A percentile compares a stretch with the other conserved stretches of the same genome.
Evolutionary conservation across 2,888 invertebrate genomes (phyloP).

Genomic region (Mallateleia sp.): DNA sequence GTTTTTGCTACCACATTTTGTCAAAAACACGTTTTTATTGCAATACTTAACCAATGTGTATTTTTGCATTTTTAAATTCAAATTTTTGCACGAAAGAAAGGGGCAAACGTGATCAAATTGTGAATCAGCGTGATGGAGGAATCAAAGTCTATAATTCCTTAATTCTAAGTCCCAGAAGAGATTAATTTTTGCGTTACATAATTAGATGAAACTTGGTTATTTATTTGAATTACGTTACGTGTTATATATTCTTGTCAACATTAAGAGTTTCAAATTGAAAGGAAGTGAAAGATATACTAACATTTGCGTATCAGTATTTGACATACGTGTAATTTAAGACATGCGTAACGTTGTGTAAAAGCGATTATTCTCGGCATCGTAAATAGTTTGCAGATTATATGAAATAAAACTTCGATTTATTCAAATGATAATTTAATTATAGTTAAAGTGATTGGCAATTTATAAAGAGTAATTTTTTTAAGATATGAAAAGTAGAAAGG

Average conservation of each 20-base stretch:
- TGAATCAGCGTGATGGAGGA: background rate
- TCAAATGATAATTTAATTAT: conserved; percentile 17
- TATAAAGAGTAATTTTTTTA: no score
- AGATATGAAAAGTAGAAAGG: no score
- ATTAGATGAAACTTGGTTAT: conserved; percentile 3
- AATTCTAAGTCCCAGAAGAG: no score
- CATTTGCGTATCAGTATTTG: conserved; percentile 33
- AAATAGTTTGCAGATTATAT: conserved; percentile 36
- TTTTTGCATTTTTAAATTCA: background rate
- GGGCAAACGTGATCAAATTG: background rate
- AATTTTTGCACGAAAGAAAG: background rate
- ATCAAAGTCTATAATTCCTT: no score
- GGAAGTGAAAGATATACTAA: conserved; percentile 49
- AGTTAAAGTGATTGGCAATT: background rate
- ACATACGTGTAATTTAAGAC: conserved; percentile 42
- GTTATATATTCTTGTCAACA: conserved; percentile 39
- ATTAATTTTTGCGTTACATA: conserved; percentile 11
- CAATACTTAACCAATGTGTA: background rate
- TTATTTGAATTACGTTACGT: conserved; percentile 21
- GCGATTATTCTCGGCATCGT: conserved; percentile 38
- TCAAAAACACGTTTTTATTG: background rate
- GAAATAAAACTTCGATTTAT: conserved; percentile 11
- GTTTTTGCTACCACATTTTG: background rate
- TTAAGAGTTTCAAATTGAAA: conserved; percentile 32
- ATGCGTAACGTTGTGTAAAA: conserved; percentile 40